Conservation (phyloP, 2,888 invertebrate genomes). For the Metalampra italica region DNA sequence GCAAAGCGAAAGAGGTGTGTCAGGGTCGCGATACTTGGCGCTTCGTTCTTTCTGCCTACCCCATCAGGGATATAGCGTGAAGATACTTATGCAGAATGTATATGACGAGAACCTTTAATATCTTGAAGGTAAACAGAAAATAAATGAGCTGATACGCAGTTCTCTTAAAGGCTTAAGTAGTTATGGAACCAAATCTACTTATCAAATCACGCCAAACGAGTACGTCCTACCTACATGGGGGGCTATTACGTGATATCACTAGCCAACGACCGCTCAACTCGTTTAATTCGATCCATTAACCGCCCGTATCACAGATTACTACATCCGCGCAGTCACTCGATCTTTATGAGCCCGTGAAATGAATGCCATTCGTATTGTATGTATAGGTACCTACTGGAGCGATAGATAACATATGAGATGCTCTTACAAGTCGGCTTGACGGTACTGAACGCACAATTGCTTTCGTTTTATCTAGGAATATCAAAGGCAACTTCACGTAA, state of each 20-base stretch:
- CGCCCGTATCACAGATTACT: slow-evolving; percentile 68
- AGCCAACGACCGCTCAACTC: slow-evolving; percentile 26
- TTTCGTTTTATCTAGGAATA: background rate
- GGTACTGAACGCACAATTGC: background rate
- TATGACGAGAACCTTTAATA: too few relatives aligned
- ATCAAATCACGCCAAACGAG: slow-evolving; percentile 10
- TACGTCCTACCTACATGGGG: slow-evolving; percentile 6
- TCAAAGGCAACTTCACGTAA: background rate
- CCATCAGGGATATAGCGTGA: too few relatives aligned
- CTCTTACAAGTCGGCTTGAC: background rate
- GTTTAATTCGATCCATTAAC: slow-evolving; percentile 62
- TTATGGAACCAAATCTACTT: slow-evolving; percentile 1
- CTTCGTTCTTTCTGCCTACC: too few relatives aligned
- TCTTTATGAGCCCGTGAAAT: slow-evolving; percentile 9
- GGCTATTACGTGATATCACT: slow-evolving; percentile 12
- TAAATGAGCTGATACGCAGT: too few relatives aligned
- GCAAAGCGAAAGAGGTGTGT: too few relatives aligned
- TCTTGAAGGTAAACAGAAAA: too few relatives aligned
- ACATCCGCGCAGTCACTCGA: slow-evolving; percentile 42
- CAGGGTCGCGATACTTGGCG: too few relatives aligned
- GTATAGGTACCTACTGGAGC: background rate
- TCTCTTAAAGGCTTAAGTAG: too few relatives aligned
- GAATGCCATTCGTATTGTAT: background rate
- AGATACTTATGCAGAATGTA: too few relatives aligned
- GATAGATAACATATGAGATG: background rate